Base-by-base conservation (phyloP, 2,797 vertebrate genomes). In the Chelon labrosus region DNA sequence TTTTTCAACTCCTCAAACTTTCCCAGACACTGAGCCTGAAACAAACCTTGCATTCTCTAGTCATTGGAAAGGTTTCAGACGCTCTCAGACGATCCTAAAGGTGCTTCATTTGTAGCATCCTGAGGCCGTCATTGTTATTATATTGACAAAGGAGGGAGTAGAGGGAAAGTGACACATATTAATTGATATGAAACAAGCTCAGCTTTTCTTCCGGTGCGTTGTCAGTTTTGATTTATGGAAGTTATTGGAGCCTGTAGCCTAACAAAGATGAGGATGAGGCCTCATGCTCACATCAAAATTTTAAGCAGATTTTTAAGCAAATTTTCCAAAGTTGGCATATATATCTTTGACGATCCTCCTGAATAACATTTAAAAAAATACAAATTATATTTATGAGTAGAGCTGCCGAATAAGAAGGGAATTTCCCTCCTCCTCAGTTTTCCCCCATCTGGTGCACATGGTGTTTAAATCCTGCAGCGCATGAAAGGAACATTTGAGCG, bases 171-270 rank as follows among this genome's bases (percentile, higher is more conserved):
- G 71, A 73, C 73, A 8, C 2, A 1, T 49, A 51, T 75, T 72
- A 76, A 87, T 67, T 79, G 63, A 77, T 47, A 50, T 42, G 41
- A 67, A 74, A 60, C 69, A 20, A 60, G 65, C 58, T 44, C 56
- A 10, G 44, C 31, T 35, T 57, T 22, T 64, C 63, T 20, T 55
- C 47, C 3, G 10, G 14, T 10, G 31, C 7, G 16, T 19, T 74
- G 82, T 77, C 66, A 72, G 6, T 19, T 10, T 56, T 82, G 73
- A 85, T 82, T 85, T 56, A 82, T 75, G 68, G 42, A 74, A 44
- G 66, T 76, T 71, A 55, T 41, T 19, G 54, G 35, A 70, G 59
- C 44, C 69, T 71, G 60, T 5, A 41, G 12, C 12, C 57, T 10
- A 1, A 39, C 31, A 57, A 44, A 68, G 57, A 66, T 3, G 39